Conservation (phyloP, 2,888 invertebrate species). For the Xestia rhomboidea region DNA sequence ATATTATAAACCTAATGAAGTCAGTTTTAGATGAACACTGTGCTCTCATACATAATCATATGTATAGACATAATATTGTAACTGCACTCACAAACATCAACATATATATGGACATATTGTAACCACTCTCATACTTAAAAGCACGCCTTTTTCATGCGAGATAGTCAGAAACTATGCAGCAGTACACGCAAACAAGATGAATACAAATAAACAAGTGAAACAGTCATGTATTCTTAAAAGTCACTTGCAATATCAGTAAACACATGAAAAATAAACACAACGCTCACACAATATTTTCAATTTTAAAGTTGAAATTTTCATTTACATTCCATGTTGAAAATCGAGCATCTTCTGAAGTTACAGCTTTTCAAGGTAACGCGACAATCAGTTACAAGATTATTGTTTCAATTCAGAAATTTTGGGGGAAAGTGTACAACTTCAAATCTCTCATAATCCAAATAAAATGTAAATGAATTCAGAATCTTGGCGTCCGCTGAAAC, state of each 20-base stretch:
- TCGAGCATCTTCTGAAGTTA: background rate
- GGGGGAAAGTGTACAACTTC: slow-evolving; percentile 20
- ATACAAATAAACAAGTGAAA: no score
- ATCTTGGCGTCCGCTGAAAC: slow-evolving; percentile 56
- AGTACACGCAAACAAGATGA: no score
- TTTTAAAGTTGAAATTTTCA: background rate
- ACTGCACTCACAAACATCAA: background rate
- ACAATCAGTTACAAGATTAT: slow-evolving; percentile 35
- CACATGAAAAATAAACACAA: background rate
- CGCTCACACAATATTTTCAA: background rate
- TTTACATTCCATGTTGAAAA: background rate
- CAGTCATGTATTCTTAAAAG: background rate
- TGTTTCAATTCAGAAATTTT: slow-evolving; percentile 21
- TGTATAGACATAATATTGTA: background rate
- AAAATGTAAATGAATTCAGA: slow-evolving; percentile 61
- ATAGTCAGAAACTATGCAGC: background rate
- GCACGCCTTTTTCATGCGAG: background rate
- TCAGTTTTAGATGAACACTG: background rate
- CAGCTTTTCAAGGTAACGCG: slow-evolving; percentile 9
- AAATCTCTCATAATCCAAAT: slow-evolving; percentile 49
- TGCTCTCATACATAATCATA: background rate
- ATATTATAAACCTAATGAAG: background rate
- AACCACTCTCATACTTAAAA: background rate
- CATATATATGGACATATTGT: background rate
- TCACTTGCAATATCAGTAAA: background rate